Percentiles rank a stretch among this genome's conserved stretches.
phyloP scores from a whole-genome alignment of 2,888 invertebrate genomes.

The Chelonus formosanus region DNA sequence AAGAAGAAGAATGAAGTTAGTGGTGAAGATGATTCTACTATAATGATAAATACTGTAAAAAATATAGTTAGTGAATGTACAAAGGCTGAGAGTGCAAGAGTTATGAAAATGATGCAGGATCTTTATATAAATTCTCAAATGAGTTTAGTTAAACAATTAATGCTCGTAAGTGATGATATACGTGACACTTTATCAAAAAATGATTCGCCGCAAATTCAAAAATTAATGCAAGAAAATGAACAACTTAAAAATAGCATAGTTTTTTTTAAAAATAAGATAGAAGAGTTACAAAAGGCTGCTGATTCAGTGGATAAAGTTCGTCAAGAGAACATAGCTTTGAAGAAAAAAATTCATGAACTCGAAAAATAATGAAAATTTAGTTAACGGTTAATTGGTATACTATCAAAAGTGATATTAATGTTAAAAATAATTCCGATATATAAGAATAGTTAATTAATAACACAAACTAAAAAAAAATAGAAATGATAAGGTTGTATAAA shows the following conservation, averaged over 20 bases:
- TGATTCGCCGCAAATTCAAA: constrained; percentile 39
- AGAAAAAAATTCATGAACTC: constrained; percentile 52
- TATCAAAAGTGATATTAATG: too few species aligned
- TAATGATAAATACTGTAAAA: constrained; percentile 54
- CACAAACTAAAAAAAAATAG: too few species aligned
- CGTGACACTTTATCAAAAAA: constrained; percentile 47
- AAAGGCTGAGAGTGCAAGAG: constrained; percentile 55
- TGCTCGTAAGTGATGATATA: constrained; percentile 54
- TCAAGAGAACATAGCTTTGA: constrained; percentile 54
- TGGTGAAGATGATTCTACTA: constrained; percentile 49
- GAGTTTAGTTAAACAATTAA: constrained; percentile 53
- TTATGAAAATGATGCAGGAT: constrained; percentile 53
- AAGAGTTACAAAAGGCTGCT: constrained; percentile 50
- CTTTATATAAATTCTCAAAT: constrained; percentile 56
- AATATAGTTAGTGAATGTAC: constrained; percentile 55
- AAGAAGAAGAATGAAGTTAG: constrained; percentile 43
- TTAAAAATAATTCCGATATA: too few species aligned
- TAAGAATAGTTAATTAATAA: too few species aligned
- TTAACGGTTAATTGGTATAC: too few species aligned
- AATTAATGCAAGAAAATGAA: constrained; percentile 53
- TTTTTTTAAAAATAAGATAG: constrained; percentile 47
- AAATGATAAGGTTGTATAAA: too few species aligned
- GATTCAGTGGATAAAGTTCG: constrained; percentile 50
- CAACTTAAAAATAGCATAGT: constrained; percentile 50
- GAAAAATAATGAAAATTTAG: constrained; percentile 27